These are phyloP conservation scores for Ranitomeya variabilis DNA, from an alignment of 2,113 vertebrate species.

Conservation along the genomic window DNA sequence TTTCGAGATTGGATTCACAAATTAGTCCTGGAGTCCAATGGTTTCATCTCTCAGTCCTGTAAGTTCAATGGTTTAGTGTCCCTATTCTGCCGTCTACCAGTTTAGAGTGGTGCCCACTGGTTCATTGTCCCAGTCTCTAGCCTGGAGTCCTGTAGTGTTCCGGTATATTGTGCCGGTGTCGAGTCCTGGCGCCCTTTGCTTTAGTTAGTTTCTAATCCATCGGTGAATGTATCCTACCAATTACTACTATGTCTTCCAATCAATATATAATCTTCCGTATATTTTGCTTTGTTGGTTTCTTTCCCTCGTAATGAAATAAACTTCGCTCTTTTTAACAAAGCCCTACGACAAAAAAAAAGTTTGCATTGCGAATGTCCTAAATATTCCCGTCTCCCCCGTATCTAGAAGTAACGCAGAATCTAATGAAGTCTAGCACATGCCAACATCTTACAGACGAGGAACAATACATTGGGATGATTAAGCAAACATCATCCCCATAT, in stretches of 20 bases:
- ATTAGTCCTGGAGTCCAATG: neutral
- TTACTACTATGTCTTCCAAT: too few relatives aligned
- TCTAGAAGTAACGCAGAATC: constrained; percentile 4
- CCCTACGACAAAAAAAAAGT: neutral
- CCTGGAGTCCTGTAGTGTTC: too few relatives aligned
- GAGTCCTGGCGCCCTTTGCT: too few relatives aligned
- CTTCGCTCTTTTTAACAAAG: neutral
- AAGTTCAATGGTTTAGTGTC: neutral
- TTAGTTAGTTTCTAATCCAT: too few relatives aligned
- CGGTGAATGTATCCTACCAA: too few relatives aligned
- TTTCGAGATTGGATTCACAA: neutral
- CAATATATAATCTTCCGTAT: neutral
- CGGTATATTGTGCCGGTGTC: too few relatives aligned
- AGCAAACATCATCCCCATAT: constrained; percentile 34
- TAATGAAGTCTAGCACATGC: constrained; percentile 37
- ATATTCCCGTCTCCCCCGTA: neutral
- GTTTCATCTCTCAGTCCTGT: neutral
- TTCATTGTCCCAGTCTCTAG: neutral
- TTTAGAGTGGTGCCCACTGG: neutral
- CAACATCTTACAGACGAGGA: constrained; percentile 23
- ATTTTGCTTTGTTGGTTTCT: neutral
- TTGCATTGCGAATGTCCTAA: constrained; percentile 13
- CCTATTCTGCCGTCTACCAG: neutral
- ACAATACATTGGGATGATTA: constrained; percentile 33
- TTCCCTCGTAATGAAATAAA: too few relatives aligned